These are phyloP conservation scores for Gonatopus flavifemur DNA, from an alignment of 1,140 invertebrate species.

Conservation along the genomic window DNA sequence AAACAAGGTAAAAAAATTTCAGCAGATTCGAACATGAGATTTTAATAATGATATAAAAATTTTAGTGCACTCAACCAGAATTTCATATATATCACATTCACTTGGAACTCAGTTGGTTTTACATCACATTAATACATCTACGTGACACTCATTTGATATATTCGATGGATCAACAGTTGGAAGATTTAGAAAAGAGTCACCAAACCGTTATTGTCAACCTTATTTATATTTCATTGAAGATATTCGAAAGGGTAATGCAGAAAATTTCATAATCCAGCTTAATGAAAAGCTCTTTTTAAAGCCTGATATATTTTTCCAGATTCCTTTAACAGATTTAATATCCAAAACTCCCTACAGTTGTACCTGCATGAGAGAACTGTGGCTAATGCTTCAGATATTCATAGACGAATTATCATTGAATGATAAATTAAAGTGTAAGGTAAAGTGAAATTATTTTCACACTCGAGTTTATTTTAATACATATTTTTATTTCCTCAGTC, in stretches of 20 bases:
- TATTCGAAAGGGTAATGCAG: constrained; percentile 48
- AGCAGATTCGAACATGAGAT: background rate
- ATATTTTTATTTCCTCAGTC: constrained; percentile 29
- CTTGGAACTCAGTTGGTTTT: constrained; percentile 54
- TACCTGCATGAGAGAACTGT: constrained; percentile 54
- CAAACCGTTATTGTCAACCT: constrained; percentile 42
- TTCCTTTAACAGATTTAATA: constrained; percentile 37
- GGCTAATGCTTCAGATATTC: constrained; percentile 52
- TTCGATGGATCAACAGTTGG: constrained; percentile 18
- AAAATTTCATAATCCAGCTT: background rate
- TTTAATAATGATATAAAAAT: constrained; percentile 6
- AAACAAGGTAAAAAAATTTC: constrained; percentile 41
- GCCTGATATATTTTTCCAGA: constrained; percentile 29
- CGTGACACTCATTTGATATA: constrained; percentile 28
- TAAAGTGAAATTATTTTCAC: constrained; percentile 13
- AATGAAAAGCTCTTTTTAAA: constrained; percentile 4
- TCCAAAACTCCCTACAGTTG: constrained; percentile 52
- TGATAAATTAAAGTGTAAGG: constrained; percentile 34
- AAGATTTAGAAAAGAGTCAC: constrained; percentile 38
- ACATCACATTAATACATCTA: constrained; percentile 41
- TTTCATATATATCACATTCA: constrained; percentile 58
- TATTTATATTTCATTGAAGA: constrained; percentile 43
- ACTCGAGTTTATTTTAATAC: background rate
- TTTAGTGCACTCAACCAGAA: constrained; percentile 48
- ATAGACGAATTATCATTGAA: constrained; percentile 34